These are phyloP conservation scores for Onychostruthus taczanowskii DNA, from an alignment of 2,113 vertebrate genomes.

Conservation along the genomic window DNA sequence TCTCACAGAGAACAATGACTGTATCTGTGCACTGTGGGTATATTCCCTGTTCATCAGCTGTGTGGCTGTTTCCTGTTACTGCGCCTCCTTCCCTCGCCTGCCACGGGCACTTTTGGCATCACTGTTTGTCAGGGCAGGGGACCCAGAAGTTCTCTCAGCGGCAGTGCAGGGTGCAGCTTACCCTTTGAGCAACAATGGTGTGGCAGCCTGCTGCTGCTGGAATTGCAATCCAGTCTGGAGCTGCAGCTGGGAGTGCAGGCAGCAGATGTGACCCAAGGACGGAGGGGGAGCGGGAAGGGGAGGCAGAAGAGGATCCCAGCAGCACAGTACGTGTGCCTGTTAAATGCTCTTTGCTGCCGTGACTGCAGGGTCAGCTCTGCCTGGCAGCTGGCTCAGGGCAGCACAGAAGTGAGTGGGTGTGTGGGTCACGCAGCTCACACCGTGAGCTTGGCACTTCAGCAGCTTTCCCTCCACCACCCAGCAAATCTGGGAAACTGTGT, in stretches of 20 bases:
- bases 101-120: neutral
- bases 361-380: neutral
- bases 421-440: rapidly evolving
- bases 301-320: neutral
- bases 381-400: neutral
- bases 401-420: neutral
- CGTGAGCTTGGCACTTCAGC: rapidly evolving
- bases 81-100: neutral
- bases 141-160: neutral
- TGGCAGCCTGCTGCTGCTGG: neutral
- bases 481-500: rapidly evolving
- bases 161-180: neutral
- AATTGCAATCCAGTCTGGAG: neutral
- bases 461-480: neutral
- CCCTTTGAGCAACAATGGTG: rapidly evolving
- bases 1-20: rapidly evolving
- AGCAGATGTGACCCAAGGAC: neutral
- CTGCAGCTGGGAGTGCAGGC: neutral
- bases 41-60: neutral
- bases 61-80: neutral
- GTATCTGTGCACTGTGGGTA: neutral
- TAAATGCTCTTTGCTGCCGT: neutral
- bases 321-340: rapidly evolving
- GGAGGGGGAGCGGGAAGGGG: neutral
- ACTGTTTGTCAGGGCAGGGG: rapidly evolving